These are phyloP conservation scores for Oxycera nigricornis DNA, from an alignment of 2,888 invertebrate genomes.

Conservation along the genomic window DNA sequence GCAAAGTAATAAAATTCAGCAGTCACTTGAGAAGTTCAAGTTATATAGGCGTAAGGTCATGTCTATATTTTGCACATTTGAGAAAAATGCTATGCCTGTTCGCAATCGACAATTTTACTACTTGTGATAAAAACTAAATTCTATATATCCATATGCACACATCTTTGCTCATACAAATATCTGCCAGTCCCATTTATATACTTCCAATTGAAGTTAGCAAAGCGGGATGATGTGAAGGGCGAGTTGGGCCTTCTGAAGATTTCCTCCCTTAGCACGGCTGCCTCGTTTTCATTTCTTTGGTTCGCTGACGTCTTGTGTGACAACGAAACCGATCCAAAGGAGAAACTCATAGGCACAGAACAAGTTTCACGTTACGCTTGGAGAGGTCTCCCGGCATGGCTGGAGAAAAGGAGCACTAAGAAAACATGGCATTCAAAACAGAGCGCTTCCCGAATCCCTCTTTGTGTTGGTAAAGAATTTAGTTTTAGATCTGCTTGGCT, in stretches of 20 bases:
- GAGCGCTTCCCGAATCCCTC: conserved; percentile 24
- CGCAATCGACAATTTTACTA: too few relatives aligned
- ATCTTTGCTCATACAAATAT: too few relatives aligned
- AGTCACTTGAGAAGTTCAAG: too few relatives aligned
- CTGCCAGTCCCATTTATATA: neutral
- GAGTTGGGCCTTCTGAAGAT: neutral
- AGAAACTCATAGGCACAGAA: conserved; percentile 34
- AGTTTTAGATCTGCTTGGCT: conserved; percentile 46
- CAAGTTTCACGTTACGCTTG: conserved; percentile 48
- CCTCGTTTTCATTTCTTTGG: conserved; percentile 27
- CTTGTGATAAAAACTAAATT: too few relatives aligned
- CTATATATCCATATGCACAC: too few relatives aligned
- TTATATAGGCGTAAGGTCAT: too few relatives aligned
- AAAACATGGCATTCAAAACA: neutral
- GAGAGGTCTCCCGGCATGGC: conserved; percentile 37
- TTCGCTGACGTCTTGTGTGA: conserved; percentile 25
- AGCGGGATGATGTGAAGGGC: conserved; percentile 2
- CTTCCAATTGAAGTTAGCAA: neutral
- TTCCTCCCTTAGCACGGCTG: neutral
- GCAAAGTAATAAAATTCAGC: too few relatives aligned
- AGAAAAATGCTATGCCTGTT: too few relatives aligned
- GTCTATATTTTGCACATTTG: too few relatives aligned
- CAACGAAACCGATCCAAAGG: conserved; percentile 13
- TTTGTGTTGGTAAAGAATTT: conserved; percentile 31
- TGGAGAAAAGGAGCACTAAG: conserved; percentile 20